Evolutionary conservation across 1,140 invertebrate species (phyloP).

Genomic region (Andricus grossulariae): DNA sequence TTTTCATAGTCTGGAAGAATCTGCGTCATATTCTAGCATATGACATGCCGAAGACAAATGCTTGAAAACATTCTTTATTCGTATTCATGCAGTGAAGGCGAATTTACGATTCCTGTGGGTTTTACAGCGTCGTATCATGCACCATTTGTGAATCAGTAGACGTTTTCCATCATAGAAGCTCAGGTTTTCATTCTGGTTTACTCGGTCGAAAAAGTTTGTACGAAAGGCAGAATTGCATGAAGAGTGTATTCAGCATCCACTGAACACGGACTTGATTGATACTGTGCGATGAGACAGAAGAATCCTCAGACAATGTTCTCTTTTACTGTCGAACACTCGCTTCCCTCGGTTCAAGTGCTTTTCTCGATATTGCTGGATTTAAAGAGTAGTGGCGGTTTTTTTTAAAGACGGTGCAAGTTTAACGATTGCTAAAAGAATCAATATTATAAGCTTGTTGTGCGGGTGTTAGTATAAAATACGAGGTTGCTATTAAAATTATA

Average conservation of each 20-base stretch:
- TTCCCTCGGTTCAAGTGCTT: background rate
- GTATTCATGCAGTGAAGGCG: background rate
- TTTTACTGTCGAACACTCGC: slow-evolving; percentile 9
- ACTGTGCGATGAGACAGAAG: slow-evolving; percentile 18
- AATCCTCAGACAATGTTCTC: slow-evolving; percentile 19
- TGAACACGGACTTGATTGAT: slow-evolving; percentile 21
- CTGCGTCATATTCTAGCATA: too few species aligned
- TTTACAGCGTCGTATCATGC: background rate
- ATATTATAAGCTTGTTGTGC: too few species aligned
- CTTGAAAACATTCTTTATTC: background rate
- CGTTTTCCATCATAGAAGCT: background rate
- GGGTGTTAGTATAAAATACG: too few species aligned
- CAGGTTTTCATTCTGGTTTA: slow-evolving; percentile 11
- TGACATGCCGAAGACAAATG: too few species aligned
- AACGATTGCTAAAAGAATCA: too few species aligned
- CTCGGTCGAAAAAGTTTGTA: slow-evolving; percentile 3
- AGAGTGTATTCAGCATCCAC: background rate
- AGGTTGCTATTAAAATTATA: too few species aligned
- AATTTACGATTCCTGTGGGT: background rate
- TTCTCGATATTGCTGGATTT: slow-evolving; percentile 3
- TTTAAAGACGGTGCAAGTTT: background rate
- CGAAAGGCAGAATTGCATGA: background rate
- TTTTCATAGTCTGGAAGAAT: too few species aligned
- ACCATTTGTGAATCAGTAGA: slow-evolving; percentile 8
- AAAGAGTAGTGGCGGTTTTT: background rate